Base-by-base conservation (phyloP, 23 tunicate genomes). In the Clavelina lepadiformis region DNA sequence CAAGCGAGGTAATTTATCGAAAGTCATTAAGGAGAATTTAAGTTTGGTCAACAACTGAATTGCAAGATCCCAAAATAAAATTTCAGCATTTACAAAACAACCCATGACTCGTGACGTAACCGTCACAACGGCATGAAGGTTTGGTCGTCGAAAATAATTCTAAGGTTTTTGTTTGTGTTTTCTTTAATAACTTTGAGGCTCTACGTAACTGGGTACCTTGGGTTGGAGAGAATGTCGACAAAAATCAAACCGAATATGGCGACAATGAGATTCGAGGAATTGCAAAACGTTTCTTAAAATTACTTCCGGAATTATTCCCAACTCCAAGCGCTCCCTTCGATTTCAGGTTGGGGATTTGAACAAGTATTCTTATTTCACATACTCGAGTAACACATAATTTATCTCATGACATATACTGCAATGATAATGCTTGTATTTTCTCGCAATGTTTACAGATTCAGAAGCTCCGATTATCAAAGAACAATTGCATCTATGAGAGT, bases 201-300 rank as follows among this genome's bases (percentile, higher is more conserved):
- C 18, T 67, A 4, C 59, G 60, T 15, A 23, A 46, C 24, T 67
- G 73, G 73, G 25, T 18, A 11, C 58, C 36, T 22, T 67, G 73
- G 73, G 35, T 49, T 11, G 28, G 25, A 24, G 35, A 46, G 28
- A 25, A 26, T 46, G 58, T 46, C 3, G 11, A 47, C 73, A 33
- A 49, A 47, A 67, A 67, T 49, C 73, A 67, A 27, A 67, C 73
- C 3, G n/a, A 46, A 18, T 67, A 67, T 29, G 73, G 73, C 3
- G 61, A 67, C 23, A 19, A 24, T 5, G 73, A 67, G 35, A 28
- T 67, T 46, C 46, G 35, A 47, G 15, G 35, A 11, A 67, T 67
- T 49, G 59, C 73, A 18, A 33, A 25, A 5, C 21, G 73, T 3
- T 67, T 67, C 28, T 11, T 13, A 34, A 23, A 5, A 30, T 46